Conservation (phyloP, 2,888 invertebrate genomes). For the Mesochorus sp. region DNA sequence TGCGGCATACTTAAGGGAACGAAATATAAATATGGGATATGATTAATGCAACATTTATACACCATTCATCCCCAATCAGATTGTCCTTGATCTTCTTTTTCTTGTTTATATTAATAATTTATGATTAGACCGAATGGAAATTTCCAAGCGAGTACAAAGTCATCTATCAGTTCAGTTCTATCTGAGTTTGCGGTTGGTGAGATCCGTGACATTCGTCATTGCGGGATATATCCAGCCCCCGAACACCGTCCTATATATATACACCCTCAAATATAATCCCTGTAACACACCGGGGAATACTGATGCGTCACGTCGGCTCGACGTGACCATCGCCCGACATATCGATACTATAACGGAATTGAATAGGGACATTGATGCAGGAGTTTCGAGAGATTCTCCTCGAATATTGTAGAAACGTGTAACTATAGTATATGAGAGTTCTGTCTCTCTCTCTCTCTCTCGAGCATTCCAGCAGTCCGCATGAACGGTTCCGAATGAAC, state of each 20-base stretch:
- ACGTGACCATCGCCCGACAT: neutral
- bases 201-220: neutral
- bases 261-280: neutral
- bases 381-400: neutral
- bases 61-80: too few species aligned
- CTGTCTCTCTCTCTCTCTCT: too few species aligned
- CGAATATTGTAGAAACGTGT: neutral
- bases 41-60: neutral
- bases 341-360: neutral
- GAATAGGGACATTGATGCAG: slow-evolving; percentile 3
- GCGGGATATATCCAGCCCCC: neutral
- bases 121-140: neutral
- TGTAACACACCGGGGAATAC: neutral
- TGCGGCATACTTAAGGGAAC: neutral
- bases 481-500: neutral
- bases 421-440: neutral
- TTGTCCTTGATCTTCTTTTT: too few species aligned
- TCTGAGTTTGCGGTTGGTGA: neutral
- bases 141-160: neutral
- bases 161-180: neutral
- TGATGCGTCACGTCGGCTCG: neutral
- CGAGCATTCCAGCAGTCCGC: neutral
- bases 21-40: neutral
- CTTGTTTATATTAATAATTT: too few species aligned
- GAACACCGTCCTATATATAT: neutral